Evolutionary conservation across 2,113 vertebrate species (phyloP), one percentile per base, ranked within the genome.

Genomic region (Menura novaehollandiae): DNA sequence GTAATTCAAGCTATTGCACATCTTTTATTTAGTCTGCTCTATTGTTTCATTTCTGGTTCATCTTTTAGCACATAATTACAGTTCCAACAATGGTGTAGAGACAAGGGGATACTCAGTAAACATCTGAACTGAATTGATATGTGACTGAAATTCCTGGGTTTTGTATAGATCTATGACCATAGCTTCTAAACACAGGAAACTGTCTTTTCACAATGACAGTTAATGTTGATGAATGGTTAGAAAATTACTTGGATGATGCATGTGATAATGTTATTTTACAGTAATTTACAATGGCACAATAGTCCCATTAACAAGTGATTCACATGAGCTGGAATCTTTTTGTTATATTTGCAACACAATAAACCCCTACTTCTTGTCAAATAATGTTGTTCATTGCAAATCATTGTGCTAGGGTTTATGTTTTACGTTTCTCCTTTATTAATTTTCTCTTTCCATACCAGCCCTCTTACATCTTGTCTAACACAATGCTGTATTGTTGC

Each of bases 211-310:
- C 88, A 95, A 88, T 94, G 71, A 27, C 66, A 89, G 55, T 95
- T 97, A 92, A 89, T 95, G 92, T 22, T 95, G 85, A 93, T 96
- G 82, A 95, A 90, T 75, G 60, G 74, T 85, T 93, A 85, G 95
- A 91, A 97, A 96, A 91, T 66, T 69, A 67, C 83, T 84, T 91
- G 77, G 85, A 88, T 94, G 88, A 89, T 95, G 80, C 80, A 89
- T 78, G 44, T 88, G 89, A 83, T 95, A 93, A 91, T 46, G 69
- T 89, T 87, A 79, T 77, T 94, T 92, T 53, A 69, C 37, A 84
- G 32, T 78, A 75, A 94, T 96, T 94, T 93, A 74, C 74, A 95
- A 53, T 83, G 55, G 44, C 71, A 95, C 92, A 95, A 78, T 95
- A 72, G 79, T 91, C 32, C 74, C 80, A 93, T 94, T 97, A 93